Percentiles rank a stretch among this genome's conserved stretches.
These are phyloP conservation scores for Lasioglossum calceatum DNA, from an alignment of 2,888 invertebrate genomes.

Conservation along the genomic window DNA sequence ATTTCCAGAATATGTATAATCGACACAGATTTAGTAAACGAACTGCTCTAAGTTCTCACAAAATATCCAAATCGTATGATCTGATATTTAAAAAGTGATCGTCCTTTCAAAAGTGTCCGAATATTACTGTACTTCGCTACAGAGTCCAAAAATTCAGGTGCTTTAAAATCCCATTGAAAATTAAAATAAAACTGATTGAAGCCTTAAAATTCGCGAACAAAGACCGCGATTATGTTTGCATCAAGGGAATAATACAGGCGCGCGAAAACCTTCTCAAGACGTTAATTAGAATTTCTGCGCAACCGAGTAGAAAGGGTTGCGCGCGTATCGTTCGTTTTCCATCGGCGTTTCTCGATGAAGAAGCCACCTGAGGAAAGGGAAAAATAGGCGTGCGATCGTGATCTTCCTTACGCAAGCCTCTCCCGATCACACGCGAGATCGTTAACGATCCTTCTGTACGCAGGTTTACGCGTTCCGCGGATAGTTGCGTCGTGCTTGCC, in stretches of 20 bases:
- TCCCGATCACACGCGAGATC: slow-evolving; percentile 57
- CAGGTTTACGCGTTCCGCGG: slow-evolving; percentile 55
- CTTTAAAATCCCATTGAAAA: too few species aligned
- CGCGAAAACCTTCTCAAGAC: not conserved
- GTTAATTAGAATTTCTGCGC: slow-evolving; percentile 20
- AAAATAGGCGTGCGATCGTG: slow-evolving; percentile 55
- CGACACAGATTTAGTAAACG: too few species aligned
- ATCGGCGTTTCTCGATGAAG: slow-evolving; percentile 46
- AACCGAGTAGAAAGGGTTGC: not conserved
- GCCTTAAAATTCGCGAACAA: not conserved
- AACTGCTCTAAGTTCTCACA: too few species aligned
- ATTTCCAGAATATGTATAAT: too few species aligned
- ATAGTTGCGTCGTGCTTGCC: slow-evolving; percentile 53
- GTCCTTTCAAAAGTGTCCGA: too few species aligned
- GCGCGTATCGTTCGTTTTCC: slow-evolving; percentile 29
- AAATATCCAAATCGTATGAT: too few species aligned
- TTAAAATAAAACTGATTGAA: too few species aligned
- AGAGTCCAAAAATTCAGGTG: too few species aligned
- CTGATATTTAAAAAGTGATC: too few species aligned
- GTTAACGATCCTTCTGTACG: slow-evolving; percentile 59
- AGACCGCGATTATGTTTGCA: not conserved
- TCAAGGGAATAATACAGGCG: not conserved
- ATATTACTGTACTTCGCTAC: too few species aligned
- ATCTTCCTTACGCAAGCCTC: slow-evolving; percentile 66
- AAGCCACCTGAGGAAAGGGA: slow-evolving; percentile 23